These are phyloP conservation scores for Choristoneura fumiferana DNA, from an alignment of 1,140 invertebrate species.

Conservation along the genomic window DNA sequence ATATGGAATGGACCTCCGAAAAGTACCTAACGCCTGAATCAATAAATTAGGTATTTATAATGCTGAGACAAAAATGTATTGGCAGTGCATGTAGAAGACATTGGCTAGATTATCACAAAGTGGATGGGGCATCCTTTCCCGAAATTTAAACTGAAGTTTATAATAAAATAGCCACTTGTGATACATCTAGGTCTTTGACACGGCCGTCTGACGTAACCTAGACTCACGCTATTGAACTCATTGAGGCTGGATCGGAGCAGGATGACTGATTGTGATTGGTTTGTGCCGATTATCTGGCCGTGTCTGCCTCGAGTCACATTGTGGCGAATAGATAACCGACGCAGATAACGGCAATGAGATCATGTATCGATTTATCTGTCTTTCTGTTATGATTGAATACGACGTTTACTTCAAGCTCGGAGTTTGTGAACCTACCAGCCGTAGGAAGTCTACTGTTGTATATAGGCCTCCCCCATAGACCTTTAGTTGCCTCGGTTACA, in stretches of 20 bases:
- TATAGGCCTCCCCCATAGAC: too few relatives aligned
- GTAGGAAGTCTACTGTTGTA: too few relatives aligned
- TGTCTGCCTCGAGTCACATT: slow-evolving; percentile 36
- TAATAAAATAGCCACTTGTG: background rate
- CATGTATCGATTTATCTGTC: slow-evolving; percentile 46
- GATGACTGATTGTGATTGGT: slow-evolving; percentile 55
- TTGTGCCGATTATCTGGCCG: slow-evolving; percentile 44
- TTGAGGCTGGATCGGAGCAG: slow-evolving; percentile 33
- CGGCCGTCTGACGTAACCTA: slow-evolving; percentile 36
- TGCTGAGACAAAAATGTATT: too few relatives aligned
- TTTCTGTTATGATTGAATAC: slow-evolving; percentile 19
- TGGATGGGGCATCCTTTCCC: too few relatives aligned
- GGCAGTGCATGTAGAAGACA: too few relatives aligned
- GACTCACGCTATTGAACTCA: slow-evolving; percentile 23
- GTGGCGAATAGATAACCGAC: slow-evolving; percentile 52
- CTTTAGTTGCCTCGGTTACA: too few relatives aligned
- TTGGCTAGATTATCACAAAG: too few relatives aligned
- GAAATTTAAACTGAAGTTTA: too few relatives aligned
- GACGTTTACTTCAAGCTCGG: background rate
- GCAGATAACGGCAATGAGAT: slow-evolving; percentile 59
- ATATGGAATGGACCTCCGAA: too few relatives aligned
- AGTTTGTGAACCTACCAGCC: too few relatives aligned
- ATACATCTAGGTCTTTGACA: background rate
- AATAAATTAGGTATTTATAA: too few relatives aligned
- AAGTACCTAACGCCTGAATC: too few relatives aligned